Base-by-base conservation (phyloP, 2,797 vertebrate species). In the Sebastes goodei region DNA sequence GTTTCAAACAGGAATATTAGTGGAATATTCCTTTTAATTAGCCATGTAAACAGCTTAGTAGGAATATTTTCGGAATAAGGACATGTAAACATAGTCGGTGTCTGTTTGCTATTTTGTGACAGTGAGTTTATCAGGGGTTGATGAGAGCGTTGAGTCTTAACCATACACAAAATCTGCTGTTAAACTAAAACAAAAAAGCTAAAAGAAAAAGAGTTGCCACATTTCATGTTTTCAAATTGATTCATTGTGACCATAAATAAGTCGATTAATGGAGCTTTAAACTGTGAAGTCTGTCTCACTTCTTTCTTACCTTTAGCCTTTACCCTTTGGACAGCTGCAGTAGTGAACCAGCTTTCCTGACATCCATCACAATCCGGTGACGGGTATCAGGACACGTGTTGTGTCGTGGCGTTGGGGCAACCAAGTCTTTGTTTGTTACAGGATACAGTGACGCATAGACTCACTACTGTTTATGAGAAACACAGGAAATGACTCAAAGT, bases 261-360 rank as follows among this genome's bases (percentile, higher is more conserved):
- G 11, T 68, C 29, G 33, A 83, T 60, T 46, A 80, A 62, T 27
- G 27, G n/a, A 75, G 61, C 53, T 71, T 70, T 60, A 77, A 68
- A 49, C 5, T 15, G 30, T 53, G 3, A 27, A 0, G 2, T 60
- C 33, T 30, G 49, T 33, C 20, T 42, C 6, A 9, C 6, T 0
- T 62, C 49, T 25, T 23, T 55, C 15, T 66, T 15, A 2, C 30
- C 32, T 55, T 38, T 32, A 55, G 81, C 38, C 11, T 11, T 27
- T 27, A 30, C 15, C 15, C 17, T 38, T 68, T 20, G 6, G 15
- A 30, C 49, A 32, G 59, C 74, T 52, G 67, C 63, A 57, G 53
- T 4, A 7, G 21, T 35, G 25, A 61, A 38, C n/a, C n/a, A 61
- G 2, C 42, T 32, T 62, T 52, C 21, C 1, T 10, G 20, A n/a